Evolutionary conservation across 2,888 invertebrate genomes (phyloP).

Genomic region (Conus canariensis): DNA sequence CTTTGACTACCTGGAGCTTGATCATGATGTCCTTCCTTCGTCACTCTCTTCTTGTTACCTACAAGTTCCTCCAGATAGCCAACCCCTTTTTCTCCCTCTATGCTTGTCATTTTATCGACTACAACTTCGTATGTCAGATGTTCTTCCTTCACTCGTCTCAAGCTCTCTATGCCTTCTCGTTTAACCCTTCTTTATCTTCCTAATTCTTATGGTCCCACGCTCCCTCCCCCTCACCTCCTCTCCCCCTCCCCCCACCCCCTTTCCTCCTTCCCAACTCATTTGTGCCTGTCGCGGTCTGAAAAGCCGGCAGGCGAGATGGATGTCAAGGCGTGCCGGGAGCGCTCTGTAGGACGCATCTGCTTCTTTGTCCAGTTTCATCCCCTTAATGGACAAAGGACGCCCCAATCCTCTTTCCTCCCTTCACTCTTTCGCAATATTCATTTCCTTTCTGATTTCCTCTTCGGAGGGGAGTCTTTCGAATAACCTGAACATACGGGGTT

Average conservation of each 20-base stretch:
- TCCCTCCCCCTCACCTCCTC: too few species aligned
- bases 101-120: background rate
- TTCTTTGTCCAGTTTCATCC: background rate
- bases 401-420: background rate
- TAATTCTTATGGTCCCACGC: background rate
- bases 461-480: background rate
- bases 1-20: background rate
- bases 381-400: background rate
- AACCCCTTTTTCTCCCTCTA: background rate
- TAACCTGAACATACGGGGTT: background rate
- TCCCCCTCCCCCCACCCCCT: background rate
- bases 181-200: background rate
- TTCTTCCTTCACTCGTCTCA: background rate
- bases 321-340: background rate
- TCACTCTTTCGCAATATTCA: background rate
- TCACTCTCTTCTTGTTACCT: background rate
- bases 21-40: background rate
- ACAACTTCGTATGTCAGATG: too few species aligned
- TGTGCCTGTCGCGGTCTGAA: background rate
- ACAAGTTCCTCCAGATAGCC: background rate
- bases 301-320: background rate
- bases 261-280: background rate
- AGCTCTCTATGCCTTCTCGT: background rate
- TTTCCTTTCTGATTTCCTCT: constrained; percentile 10
- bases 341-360: constrained; percentile 8